These are phyloP conservation scores for Crax fasciolata DNA, from an alignment of 2,797 vertebrate genomes.

Conservation along the genomic window DNA sequence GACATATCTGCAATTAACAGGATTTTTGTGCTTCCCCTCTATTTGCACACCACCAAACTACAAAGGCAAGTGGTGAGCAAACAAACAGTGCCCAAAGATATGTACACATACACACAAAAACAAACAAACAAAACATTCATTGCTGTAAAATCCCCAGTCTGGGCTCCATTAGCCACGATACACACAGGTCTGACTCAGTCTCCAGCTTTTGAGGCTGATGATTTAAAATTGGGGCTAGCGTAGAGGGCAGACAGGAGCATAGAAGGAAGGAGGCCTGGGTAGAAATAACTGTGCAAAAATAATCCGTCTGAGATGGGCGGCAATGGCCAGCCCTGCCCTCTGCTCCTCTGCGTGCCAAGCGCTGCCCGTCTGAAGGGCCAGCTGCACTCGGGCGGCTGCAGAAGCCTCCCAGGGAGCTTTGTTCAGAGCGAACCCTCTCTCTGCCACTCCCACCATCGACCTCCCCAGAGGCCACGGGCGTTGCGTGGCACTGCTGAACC, in stretches of 20 bases:
- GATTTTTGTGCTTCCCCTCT: not conserved
- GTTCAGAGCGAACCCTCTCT: not conserved
- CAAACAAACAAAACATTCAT: not conserved
- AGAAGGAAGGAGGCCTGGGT: not conserved
- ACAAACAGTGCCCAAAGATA: not conserved
- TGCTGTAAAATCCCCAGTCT: not conserved
- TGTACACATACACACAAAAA: not conserved
- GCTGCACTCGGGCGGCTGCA: not conserved
- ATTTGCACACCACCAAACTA: not conserved
- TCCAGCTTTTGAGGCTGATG: not conserved
- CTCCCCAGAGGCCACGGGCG: not conserved
- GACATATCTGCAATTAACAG: not conserved
- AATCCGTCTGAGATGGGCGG: not conserved
- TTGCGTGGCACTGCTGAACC: not conserved
- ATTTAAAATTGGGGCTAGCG: not conserved
- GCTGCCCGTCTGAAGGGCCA: not conserved
- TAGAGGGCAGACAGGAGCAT: not conserved
- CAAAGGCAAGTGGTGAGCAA: not conserved
- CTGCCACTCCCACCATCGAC: not conserved
- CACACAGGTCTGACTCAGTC: not conserved
- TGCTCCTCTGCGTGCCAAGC: not conserved
- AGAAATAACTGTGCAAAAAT: not conserved
- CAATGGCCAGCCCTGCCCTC: not conserved
- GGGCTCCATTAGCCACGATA: fast-evolving
- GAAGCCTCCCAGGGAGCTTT: not conserved